Base-by-base conservation (phyloP, 2,113 vertebrate species). In the Malurus alboscapulatus region DNA sequence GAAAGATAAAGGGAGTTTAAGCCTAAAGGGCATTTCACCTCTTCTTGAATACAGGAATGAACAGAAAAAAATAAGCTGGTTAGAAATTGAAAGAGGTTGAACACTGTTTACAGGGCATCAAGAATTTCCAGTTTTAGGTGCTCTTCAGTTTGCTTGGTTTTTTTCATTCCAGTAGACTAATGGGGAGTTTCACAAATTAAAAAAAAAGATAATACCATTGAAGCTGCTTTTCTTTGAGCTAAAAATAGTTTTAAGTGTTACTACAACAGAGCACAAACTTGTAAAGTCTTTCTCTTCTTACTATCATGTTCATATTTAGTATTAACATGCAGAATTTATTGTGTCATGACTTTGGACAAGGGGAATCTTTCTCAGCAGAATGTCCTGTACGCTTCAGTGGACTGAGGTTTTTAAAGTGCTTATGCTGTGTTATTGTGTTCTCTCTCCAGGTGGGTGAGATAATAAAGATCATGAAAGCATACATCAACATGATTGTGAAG, bases 401-500 rank as follows among this genome's bases (percentile, higher is more conserved):
- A n/a, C 50, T n/a, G 42, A 30, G 10, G 7, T 80, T 83, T 80
- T 77, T 59, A 15, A 32, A 57, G 30, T 89, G 58, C 45, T 72
- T 42, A 65, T 42, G 26, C 22, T 77, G 30, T 68, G 18, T 74
- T 65, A 14, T 7, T 92, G 12, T 92, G 68, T 59, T 93, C 61
- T 91, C 48, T 77, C 54, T 73, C 25, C 91, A 99, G 99, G 99
- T 99, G 51, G 98, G 98, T 0, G 99, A 99, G 96, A 99, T 99
- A 96, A 98, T 98, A 61, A 99, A 99, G 97, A 99, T 99, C 94
- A 99, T 99, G 99, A 99, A 98, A 96, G 99, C 98, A 10, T 99
- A 99, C 96, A 99, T 99, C 94, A 99, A 99, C 97, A 99, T 98
- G 98, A 99, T 99, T 0, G 99, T 99, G 96, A 99, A 98, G 97